Conservation (phyloP, 1,140 invertebrate species). For the Halictus rubicundus region DNA sequence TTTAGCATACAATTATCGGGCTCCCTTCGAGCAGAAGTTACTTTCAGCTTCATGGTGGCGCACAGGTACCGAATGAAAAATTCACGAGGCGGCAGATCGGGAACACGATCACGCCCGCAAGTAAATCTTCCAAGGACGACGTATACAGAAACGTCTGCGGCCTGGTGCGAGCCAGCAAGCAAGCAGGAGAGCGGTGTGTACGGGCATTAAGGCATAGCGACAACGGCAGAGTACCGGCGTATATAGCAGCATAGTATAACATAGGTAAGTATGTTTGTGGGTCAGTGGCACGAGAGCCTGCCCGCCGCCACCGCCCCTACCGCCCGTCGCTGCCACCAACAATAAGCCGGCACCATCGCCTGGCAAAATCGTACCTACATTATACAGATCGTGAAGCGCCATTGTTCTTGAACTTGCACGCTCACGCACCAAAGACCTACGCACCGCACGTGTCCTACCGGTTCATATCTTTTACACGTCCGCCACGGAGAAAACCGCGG, state of each 20-base stretch:
- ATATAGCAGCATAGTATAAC: slow-evolving; percentile 73
- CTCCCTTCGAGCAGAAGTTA: slow-evolving; percentile 4
- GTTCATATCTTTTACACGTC: background rate
- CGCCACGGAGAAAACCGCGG: background rate
- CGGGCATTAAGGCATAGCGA: slow-evolving; percentile 65
- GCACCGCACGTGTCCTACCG: slow-evolving; percentile 11
- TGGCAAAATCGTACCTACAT: slow-evolving; percentile 74
- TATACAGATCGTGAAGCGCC: slow-evolving; percentile 72
- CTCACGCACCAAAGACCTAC: slow-evolving; percentile 64
- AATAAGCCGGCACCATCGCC: slow-evolving; percentile 49
- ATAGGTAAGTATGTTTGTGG: slow-evolving; percentile 79
- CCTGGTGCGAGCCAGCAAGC: slow-evolving; percentile 9
- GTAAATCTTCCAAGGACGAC: slow-evolving; percentile 45
- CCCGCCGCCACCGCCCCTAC: slow-evolving; percentile 32
- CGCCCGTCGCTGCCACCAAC: slow-evolving; percentile 40
- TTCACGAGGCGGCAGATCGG: slow-evolving; percentile 17
- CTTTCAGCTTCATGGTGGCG: slow-evolving; percentile 3
- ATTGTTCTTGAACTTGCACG: slow-evolving; percentile 79
- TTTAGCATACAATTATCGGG: slow-evolving; percentile 19
- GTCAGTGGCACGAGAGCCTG: slow-evolving; percentile 76
- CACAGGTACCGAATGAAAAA: slow-evolving; percentile 22
- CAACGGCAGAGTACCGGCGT: slow-evolving; percentile 46
- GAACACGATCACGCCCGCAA: slow-evolving; percentile 18
- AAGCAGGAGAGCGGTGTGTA: slow-evolving; percentile 53
- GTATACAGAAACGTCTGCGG: background rate